Evolutionary conservation across 2,888 invertebrate species (phyloP), one percentile per base, ranked within the genome.

Genomic region (Ophion obscuratus): DNA sequence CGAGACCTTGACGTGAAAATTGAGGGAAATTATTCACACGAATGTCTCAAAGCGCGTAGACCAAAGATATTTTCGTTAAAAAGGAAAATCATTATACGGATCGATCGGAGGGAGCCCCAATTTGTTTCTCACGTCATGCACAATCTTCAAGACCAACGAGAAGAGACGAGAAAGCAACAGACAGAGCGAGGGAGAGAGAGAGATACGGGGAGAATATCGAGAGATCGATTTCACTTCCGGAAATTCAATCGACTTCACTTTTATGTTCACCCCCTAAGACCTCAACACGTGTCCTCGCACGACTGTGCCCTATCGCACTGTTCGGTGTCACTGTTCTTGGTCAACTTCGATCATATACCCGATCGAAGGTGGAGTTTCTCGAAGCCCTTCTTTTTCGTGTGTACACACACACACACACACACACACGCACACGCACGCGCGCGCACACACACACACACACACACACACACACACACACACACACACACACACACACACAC

Each of bases 161-260:
- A 59, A 59, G 14, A 67, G 4, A 4, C 14, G 31, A 47, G 20
- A 59, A 31, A 27, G 9, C 27, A 7, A 14, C 36, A 74, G 24
- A 53, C 62, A 59, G 64, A 78, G 77, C 17, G 57, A 47, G 47
- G 70, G 24, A 36, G 27, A 14, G 14, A 44, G 31, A 73, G 47
- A n/a, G 71, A 53, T 31, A 67, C 40, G 74, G 11, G 79, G 47
- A 64, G 64, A 20, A 44, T 40, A 71, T 14, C 70, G 87, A 84
- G 84, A 73, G 89, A 89, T 90, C 88, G 83, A 89, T 91, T 91
- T 89, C 91, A 89, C 91, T 91, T 91, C 90, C 91, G 90, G 91
- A 90, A 91, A 91, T 90, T 87, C 88, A 91, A 91, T 91, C 90
- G 90, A 91, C 90, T 90, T 88, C 88, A 80, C 80, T 74, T 81